Evolutionary conservation across 2,113 vertebrate species (phyloP).

Genomic region (Callionymus lyra): DNA sequence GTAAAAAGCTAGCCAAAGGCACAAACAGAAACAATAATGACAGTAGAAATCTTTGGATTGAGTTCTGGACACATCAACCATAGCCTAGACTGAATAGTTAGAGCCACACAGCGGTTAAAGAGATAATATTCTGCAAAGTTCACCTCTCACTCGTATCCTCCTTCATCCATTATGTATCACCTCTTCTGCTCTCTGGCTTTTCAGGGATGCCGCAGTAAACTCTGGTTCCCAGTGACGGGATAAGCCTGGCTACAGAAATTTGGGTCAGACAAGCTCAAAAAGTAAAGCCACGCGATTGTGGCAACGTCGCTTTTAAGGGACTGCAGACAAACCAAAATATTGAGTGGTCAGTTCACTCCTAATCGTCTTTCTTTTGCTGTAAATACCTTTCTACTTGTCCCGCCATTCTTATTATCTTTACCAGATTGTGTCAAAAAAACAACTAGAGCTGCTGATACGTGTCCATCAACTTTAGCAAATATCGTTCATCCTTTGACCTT

Average conservation of each 20-base stretch:
- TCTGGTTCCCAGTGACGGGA: slow-evolving; percentile 3
- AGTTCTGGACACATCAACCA: too few species aligned
- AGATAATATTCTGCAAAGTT: slow-evolving; percentile 28
- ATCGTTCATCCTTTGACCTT: too few species aligned
- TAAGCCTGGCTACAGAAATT: slow-evolving; percentile 9
- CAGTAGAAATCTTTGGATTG: too few species aligned
- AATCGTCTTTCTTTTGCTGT: slow-evolving; percentile 17
- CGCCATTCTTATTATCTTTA: too few species aligned
- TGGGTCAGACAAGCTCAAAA: neutral
- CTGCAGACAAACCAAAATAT: slow-evolving; percentile 10
- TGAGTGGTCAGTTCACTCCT: too few species aligned
- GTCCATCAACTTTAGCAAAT: too few species aligned
- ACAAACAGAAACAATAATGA: too few species aligned
- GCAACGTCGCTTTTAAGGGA: slow-evolving; percentile 26
- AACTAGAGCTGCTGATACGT: too few species aligned
- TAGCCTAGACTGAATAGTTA: slow-evolving; percentile 19
- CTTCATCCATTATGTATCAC: slow-evolving; percentile 5
- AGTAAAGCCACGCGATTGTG: slow-evolving; percentile 10
- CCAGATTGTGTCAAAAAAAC: too few species aligned
- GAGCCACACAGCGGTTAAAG: slow-evolving; percentile 37
- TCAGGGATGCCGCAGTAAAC: slow-evolving; percentile 2
- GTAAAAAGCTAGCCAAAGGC: too few species aligned
- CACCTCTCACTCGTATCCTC: slow-evolving; percentile 2
- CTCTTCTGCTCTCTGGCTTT: slow-evolving; percentile 8
- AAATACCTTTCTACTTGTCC: neutral